Conservation (phyloP, 2,797 vertebrate species). For the Cossypha heuglini region DNA sequence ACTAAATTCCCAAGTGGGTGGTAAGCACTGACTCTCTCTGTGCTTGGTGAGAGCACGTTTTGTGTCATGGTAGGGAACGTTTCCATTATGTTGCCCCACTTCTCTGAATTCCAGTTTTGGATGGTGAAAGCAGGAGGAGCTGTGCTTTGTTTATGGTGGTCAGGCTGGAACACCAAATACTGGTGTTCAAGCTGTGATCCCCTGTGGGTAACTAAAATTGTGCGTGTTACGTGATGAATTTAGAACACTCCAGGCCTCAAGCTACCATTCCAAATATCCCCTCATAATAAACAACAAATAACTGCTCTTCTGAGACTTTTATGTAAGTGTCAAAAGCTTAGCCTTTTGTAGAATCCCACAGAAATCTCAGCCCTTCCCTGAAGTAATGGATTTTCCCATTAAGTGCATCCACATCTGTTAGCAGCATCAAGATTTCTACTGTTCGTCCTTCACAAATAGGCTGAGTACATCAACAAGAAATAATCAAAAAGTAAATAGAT, state of each 20-base stretch:
- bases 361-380: background rate
- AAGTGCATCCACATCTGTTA: background rate
- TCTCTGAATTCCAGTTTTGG: background rate
- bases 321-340: background rate
- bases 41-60: accelerated
- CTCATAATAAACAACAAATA: background rate
- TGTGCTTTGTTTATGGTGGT: background rate
- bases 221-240: accelerated
- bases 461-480: background rate
- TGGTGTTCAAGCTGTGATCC: background rate
- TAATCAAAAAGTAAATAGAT: background rate
- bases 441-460: background rate
- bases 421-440: background rate
- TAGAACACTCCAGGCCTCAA: background rate
- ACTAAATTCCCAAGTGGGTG: background rate
- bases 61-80: background rate
- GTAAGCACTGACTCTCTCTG: background rate
- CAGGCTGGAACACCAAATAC: background rate
- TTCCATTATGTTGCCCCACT: background rate
- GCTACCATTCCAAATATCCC: background rate
- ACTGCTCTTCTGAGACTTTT: background rate
- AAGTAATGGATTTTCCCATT: background rate
- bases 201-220: background rate
- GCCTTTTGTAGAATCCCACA: background rate
- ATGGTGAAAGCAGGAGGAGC: background rate